phyloP scores from a whole-genome alignment of 2,797 vertebrate species.

The Xiphophorus birchmanni region DNA sequence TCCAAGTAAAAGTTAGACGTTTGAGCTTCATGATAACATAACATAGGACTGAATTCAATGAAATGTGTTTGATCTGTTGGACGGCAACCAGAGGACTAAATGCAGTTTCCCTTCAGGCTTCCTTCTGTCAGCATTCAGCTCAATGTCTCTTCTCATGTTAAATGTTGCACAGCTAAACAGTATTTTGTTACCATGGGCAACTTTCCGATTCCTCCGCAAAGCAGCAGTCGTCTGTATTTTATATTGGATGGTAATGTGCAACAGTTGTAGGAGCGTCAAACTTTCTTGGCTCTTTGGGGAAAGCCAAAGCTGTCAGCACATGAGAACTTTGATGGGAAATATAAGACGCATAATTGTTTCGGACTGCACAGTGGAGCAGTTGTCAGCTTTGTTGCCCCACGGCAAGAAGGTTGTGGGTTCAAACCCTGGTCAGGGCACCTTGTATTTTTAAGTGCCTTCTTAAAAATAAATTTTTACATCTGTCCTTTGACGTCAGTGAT shows the following conservation, averaged over 20 bases:
- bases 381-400: background rate
- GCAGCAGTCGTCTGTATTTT: constrained; percentile 13
- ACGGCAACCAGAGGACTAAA: constrained; percentile 40
- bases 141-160: constrained; percentile 37
- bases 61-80: constrained; percentile 29
- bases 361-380: background rate
- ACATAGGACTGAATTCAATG: constrained; percentile 12
- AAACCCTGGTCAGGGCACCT: background rate
- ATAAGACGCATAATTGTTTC: background rate
- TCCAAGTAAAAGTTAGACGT: background rate
- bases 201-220: constrained; percentile 29
- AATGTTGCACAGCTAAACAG: constrained; percentile 48
- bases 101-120: constrained; percentile 31
- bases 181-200: constrained; percentile 48
- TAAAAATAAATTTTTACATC: background rate
- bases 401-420: background rate
- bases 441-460: constrained; percentile 12
- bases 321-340: constrained; percentile 9
- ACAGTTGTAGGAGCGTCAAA: constrained; percentile 51
- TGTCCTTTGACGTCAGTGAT: constrained; percentile 6
- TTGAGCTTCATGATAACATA: background rate
- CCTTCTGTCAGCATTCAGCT: constrained; percentile 47
- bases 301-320: constrained; percentile 17
- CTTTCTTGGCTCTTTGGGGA: constrained; percentile 14
- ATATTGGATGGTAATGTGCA: constrained; percentile 37